Percentiles rank a stretch among this genome's conserved stretches.
phyloP scores from a whole-genome alignment of 2,888 invertebrate species.

The Carcina quercana region DNA sequence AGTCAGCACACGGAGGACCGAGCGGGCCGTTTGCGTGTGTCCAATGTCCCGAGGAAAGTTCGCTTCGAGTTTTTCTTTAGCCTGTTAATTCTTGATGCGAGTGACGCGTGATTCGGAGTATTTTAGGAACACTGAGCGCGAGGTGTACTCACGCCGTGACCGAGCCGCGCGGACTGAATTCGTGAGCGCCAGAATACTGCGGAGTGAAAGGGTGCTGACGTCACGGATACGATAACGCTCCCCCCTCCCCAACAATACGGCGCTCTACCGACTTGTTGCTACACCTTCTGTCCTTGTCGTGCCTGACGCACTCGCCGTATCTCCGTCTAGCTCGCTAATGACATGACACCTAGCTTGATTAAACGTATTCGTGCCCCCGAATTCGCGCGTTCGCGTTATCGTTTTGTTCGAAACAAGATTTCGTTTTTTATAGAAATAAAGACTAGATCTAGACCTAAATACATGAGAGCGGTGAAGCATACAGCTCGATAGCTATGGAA shows the following conservation, averaged over 20 bases:
- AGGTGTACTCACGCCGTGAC: conserved; percentile 63
- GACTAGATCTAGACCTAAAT: conserved; percentile 10
- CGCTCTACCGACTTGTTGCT: conserved; percentile 57
- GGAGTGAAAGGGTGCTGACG: conserved; percentile 75
- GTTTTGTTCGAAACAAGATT: conserved; percentile 30
- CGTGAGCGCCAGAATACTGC: conserved; percentile 33
- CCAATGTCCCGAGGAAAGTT: conserved; percentile 31
- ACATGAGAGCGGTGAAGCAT: background rate
- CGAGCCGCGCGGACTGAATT: conserved; percentile 69
- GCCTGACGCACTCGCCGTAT: conserved; percentile 28
- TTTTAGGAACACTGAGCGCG: conserved; percentile 56
- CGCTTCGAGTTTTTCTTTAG: conserved; percentile 24
- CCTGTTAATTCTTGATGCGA: conserved; percentile 31
- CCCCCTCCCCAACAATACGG: conserved; percentile 31
- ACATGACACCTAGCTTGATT: conserved; percentile 41
- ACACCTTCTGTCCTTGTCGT: conserved; percentile 40
- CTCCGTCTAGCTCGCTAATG: conserved; percentile 46
- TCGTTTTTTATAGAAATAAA: conserved; percentile 24
- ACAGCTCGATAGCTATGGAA: too few relatives aligned
- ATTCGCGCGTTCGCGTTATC: conserved; percentile 27
- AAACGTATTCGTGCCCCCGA: conserved; percentile 33
- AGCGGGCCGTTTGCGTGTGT: conserved; percentile 49
- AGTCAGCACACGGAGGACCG: conserved; percentile 48
- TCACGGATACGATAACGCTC: conserved; percentile 69
- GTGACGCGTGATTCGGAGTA: conserved; percentile 47